Conservation (phyloP, 2,113 vertebrate species). For the Nycticorax nycticorax region DNA sequence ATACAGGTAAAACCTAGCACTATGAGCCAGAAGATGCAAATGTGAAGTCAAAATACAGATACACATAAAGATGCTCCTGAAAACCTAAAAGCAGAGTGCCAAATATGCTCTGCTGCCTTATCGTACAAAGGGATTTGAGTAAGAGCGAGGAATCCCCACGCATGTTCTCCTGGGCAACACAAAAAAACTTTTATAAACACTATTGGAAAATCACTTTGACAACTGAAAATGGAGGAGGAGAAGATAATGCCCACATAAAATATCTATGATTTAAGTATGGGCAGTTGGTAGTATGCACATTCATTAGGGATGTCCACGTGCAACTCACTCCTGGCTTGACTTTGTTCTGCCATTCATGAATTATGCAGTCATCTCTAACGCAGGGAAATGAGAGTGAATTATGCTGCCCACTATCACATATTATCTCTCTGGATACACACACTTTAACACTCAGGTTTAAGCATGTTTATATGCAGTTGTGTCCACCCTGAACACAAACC, state of each 20-base stretch:
- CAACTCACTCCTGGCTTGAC: slow-evolving; percentile 64
- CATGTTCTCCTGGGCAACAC: neutral
- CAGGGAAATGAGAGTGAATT: slow-evolving; percentile 69
- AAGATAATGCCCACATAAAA: neutral
- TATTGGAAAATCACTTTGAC: neutral
- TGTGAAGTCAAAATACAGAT: neutral
- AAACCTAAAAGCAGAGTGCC: neutral
- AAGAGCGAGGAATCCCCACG: neutral
- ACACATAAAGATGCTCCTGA: neutral
- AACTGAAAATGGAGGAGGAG: neutral
- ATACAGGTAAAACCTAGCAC: neutral
- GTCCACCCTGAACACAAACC: neutral
- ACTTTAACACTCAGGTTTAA: slow-evolving; percentile 60
- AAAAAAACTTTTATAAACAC: neutral
- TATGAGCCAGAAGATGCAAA: neutral
- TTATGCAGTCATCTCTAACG: slow-evolving; percentile 70
- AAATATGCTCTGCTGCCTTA: neutral
- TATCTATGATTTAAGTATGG: neutral
- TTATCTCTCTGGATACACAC: slow-evolving; percentile 58
- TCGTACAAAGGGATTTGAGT: neutral
- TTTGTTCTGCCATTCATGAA: slow-evolving; percentile 80
- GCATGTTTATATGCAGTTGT: neutral
- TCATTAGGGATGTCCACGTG: slow-evolving; percentile 58
- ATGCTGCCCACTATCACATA: slow-evolving; percentile 67
- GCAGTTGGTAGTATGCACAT: neutral